Evolutionary conservation across 2,888 invertebrate genomes (phyloP).

Genomic region (Alloplasta piceator): DNA sequence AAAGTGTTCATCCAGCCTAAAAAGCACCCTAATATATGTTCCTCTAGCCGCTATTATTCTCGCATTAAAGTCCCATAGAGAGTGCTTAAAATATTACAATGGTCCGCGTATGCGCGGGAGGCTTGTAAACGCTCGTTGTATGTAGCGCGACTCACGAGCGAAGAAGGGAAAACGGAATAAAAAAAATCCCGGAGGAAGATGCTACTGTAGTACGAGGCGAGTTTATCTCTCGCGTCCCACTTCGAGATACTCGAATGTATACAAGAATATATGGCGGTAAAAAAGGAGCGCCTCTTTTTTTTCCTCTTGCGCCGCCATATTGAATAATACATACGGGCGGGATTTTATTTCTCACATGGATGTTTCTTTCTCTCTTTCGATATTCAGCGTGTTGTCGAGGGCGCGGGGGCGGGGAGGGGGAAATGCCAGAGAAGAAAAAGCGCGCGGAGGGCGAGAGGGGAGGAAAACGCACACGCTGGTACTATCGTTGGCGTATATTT

Average conservation of each 20-base stretch:
- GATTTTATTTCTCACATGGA: no score
- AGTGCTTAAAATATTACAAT: constrained; percentile 1
- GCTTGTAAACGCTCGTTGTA: background rate
- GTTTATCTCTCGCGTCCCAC: background rate
- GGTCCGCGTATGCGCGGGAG: background rate
- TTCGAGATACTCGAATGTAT: background rate
- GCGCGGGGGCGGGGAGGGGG: background rate
- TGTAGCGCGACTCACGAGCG: constrained; percentile 1
- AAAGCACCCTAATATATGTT: no score
- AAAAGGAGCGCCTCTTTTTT: no score
- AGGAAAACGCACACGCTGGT: background rate
- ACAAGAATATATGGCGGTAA: no score
- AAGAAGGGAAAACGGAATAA: constrained; percentile 4
- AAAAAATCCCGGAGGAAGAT: constrained; percentile 1
- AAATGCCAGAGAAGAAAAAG: background rate
- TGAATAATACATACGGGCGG: no score
- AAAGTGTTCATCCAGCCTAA: no score
- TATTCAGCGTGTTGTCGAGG: background rate
- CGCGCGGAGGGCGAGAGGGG: background rate
- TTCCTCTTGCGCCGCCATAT: no score
- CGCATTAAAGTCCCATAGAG: background rate
- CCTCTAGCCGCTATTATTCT: constrained; percentile 6
- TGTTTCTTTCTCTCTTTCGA: no score
- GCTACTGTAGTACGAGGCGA: constrained; percentile 30
- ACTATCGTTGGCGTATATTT: constrained; percentile 36